These are phyloP conservation scores for Betta splendens DNA, from an alignment of 2,797 vertebrate species.

Conservation along the genomic window DNA sequence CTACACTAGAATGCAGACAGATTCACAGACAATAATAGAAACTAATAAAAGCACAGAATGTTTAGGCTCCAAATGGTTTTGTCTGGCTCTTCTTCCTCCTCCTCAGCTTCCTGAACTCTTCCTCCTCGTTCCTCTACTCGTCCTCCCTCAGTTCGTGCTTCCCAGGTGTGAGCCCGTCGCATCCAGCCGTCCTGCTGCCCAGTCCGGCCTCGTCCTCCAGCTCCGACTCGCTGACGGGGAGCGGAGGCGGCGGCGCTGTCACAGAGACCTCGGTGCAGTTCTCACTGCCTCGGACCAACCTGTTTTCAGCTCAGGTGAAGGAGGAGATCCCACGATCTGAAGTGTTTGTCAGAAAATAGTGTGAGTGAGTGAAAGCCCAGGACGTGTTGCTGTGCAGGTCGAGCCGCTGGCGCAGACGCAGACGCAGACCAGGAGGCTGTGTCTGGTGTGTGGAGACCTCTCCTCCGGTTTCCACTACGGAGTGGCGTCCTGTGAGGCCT, in stretches of 20 bases:
- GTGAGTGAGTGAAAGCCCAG: too few relatives aligned
- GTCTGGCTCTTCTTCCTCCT: slow-evolving; percentile 4
- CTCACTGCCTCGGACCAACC: slow-evolving; percentile 5
- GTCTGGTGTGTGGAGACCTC: slow-evolving; percentile 82
- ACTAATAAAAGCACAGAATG: too few relatives aligned
- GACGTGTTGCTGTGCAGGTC: too few relatives aligned
- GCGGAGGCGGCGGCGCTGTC: slow-evolving; percentile 8
- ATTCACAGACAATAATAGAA: too few relatives aligned
- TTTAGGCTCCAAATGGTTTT: too few relatives aligned
- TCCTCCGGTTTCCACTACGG: slow-evolving; percentile 83
- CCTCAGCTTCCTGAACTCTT: slow-evolving; percentile 60
- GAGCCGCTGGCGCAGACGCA: slow-evolving; percentile 67
- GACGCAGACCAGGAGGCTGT: slow-evolving; percentile 69
- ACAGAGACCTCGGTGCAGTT: slow-evolving; percentile 10
- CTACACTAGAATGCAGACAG: too few relatives aligned
- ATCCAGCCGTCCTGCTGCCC: slow-evolving; percentile 57
- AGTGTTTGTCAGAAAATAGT: too few relatives aligned
- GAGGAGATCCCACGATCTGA: too few relatives aligned
- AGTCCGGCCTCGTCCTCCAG: slow-evolving; percentile 73
- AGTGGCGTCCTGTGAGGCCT: slow-evolving; percentile 78
- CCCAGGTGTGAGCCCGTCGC: slow-evolving; percentile 61
- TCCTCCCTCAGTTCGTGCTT: slow-evolving; percentile 62
- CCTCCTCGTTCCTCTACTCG: slow-evolving; percentile 58
- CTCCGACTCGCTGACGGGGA: slow-evolving; percentile 63
- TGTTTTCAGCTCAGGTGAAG: slow-evolving; percentile 49